Evolutionary conservation across 2,113 vertebrate genomes (phyloP).

Genomic region (Perca flavescens): DNA sequence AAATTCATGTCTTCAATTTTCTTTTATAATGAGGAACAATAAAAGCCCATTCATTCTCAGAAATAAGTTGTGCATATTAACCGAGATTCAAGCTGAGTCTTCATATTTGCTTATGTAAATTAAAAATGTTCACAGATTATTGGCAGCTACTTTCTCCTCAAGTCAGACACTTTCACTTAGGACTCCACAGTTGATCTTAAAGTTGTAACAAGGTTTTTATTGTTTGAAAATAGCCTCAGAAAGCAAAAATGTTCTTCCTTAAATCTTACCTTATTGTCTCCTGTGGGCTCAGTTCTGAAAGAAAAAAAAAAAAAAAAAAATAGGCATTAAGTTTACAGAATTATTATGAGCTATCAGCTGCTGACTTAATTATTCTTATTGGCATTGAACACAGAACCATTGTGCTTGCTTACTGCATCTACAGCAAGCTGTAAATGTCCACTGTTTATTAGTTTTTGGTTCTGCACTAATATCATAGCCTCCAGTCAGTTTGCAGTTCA

Average conservation of each 20-base stretch:
- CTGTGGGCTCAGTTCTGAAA: constrained; percentile 81
- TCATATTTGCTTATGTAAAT: constrained; percentile 26
- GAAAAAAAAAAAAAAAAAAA: constrained; percentile 23
- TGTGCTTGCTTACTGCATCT: constrained; percentile 25
- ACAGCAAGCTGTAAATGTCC: constrained; percentile 57
- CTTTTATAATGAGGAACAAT: constrained; percentile 52
- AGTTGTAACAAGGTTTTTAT: not conserved
- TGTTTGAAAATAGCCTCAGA: constrained; percentile 8
- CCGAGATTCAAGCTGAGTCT: constrained; percentile 32
- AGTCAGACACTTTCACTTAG: not conserved
- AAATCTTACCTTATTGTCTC: constrained; percentile 84
- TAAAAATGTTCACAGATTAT: constrained; percentile 29
- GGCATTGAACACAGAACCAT: constrained; percentile 35
- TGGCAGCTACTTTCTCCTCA: not conserved
- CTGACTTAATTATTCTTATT: constrained; percentile 47
- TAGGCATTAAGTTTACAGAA: constrained; percentile 19
- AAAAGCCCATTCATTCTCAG: constrained; percentile 42
- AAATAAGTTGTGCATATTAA: constrained; percentile 32
- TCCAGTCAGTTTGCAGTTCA: constrained; percentile 50
- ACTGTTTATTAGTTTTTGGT: constrained; percentile 58
- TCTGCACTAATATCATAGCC: constrained; percentile 54
- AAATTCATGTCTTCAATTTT: constrained; percentile 51
- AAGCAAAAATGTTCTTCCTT: not conserved
- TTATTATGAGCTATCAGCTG: constrained; percentile 34
- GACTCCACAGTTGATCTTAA: not conserved